Evolutionary conservation across 2,797 vertebrate species (phyloP).

Genomic region (Enteromius paludinosus): DNA sequence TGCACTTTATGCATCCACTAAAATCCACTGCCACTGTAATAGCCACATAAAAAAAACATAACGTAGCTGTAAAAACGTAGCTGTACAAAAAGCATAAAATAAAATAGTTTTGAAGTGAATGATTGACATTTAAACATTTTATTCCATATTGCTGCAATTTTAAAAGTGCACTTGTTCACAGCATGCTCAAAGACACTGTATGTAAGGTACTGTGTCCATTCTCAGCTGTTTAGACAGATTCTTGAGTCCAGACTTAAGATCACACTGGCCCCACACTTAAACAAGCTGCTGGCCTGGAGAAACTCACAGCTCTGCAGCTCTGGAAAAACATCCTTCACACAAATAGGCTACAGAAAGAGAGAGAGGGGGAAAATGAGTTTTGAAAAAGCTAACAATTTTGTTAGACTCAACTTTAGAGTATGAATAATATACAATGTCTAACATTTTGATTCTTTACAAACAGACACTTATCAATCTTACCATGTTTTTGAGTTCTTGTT

Average conservation of each 20-base stretch:
- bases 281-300: slow-evolving; percentile 65
- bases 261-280: slow-evolving; percentile 77
- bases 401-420: neutral
- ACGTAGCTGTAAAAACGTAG: neutral
- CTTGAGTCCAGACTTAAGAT: slow-evolving; percentile 73
- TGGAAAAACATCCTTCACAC: neutral
- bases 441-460: neutral
- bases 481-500: neutral
- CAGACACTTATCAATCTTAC: neutral
- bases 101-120: neutral
- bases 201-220: neutral
- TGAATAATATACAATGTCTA: neutral
- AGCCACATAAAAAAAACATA: too few relatives aligned
- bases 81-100: too few relatives aligned
- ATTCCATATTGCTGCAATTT: neutral
- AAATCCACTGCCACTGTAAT: neutral
- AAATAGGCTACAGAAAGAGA: slow-evolving; percentile 71
- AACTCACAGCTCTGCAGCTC: slow-evolving; percentile 79
- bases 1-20: slow-evolving; percentile 57
- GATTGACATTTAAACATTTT: neutral
- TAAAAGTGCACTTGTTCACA: neutral
- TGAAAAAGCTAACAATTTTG: neutral
- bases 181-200: neutral
- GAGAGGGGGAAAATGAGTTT: slow-evolving; percentile 25
- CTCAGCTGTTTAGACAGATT: slow-evolving; percentile 61